Evolutionary conservation across 2,888 invertebrate genomes (phyloP).

Genomic region (Apamea monoglypha): DNA sequence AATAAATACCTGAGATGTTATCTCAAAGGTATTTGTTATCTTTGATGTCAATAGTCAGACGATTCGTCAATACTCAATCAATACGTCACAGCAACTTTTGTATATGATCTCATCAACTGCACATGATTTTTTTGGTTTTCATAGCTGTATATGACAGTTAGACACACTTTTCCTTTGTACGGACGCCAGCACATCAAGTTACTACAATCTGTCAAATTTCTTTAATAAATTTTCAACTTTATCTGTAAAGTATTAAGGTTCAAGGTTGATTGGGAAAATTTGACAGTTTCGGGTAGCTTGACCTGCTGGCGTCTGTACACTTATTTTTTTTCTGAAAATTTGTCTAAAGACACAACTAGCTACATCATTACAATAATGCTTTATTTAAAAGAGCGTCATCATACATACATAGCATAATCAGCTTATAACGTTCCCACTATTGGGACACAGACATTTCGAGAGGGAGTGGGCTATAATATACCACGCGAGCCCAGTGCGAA

Average conservation of each 20-base stretch:
- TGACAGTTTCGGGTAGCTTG: no score
- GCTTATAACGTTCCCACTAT: no score
- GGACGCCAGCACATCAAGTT: no score
- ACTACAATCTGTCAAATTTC: no score
- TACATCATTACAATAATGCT: not conserved
- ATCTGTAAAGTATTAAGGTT: no score
- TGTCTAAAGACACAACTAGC: not conserved
- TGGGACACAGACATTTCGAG: no score
- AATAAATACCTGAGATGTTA: constrained; percentile 19
- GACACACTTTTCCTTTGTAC: constrained; percentile 18
- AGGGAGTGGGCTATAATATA: not conserved
- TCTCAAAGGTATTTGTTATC: constrained; percentile 36
- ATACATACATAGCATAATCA: no score
- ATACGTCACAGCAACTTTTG: constrained; percentile 27
- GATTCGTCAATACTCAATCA: not conserved
- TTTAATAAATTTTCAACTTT: no score
- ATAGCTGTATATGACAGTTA: constrained; percentile 25
- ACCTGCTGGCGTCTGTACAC: no score
- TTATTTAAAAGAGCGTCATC: not conserved
- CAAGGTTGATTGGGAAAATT: no score
- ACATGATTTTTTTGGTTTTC: constrained; percentile 44
- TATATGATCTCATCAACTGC: constrained; percentile 35
- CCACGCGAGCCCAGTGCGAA: not conserved
- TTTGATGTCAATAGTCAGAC: constrained; percentile 27
- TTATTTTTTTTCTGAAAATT: constrained; percentile 20